A percentile compares a stretch with the other conserved stretches of the same genome.
Conservation (phyloP, 2,888 invertebrate genomes). For the Cheilosia variabilis region DNA sequence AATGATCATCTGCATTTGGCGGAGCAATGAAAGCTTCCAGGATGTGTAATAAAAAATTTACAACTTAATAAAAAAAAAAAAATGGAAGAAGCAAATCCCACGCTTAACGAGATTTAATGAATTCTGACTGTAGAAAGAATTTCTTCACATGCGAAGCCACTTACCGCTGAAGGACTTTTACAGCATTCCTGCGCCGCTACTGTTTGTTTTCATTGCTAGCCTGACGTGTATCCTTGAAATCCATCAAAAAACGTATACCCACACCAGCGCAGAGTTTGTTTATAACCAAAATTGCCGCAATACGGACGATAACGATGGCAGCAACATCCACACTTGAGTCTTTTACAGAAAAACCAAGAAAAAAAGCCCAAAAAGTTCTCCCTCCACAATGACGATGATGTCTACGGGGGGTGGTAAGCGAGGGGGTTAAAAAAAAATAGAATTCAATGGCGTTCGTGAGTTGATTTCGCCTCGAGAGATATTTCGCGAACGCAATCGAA, state of each 20-base stretch:
- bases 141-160: constrained; percentile 54
- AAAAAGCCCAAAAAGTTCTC: constrained; percentile 26
- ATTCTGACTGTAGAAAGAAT: constrained; percentile 14
- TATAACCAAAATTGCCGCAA: constrained; percentile 73
- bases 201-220: constrained; percentile 56
- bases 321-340: constrained; percentile 53
- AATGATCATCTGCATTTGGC: constrained; percentile 32
- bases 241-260: constrained; percentile 47
- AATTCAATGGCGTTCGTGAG: constrained; percentile 62
- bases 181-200: constrained; percentile 56
- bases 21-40: constrained; percentile 12
- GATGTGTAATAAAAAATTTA: constrained; percentile 53
- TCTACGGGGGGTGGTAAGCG: constrained; percentile 36
- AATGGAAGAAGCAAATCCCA: constrained; percentile 3
- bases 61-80: constrained; percentile 47
- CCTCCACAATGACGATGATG: constrained; percentile 42
- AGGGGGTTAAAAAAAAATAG: constrained; percentile 10
- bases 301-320: constrained; percentile 61
- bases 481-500: constrained; percentile 16
- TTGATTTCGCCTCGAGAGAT: constrained; percentile 48
- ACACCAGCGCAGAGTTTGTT: constrained; percentile 58
- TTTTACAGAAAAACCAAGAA: constrained; percentile 9
- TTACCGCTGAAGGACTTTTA: constrained; percentile 68
- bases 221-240: constrained; percentile 63
- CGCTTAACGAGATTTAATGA: constrained; percentile 46